Conservation (phyloP, 2,888 invertebrate species). For the Campaea margaritaria region DNA sequence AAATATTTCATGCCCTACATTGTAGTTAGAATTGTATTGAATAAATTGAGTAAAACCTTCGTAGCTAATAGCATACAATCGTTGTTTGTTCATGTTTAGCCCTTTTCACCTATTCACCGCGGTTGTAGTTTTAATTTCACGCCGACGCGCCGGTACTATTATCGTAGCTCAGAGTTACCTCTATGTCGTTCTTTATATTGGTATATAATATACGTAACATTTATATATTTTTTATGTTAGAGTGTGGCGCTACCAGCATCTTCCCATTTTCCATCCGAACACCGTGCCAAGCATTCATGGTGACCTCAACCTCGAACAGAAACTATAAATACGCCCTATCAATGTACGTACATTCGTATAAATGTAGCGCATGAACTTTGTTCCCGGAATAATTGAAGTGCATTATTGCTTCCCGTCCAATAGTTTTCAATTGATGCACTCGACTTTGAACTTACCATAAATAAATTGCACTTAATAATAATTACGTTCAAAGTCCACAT, state of each 20-base stretch:
- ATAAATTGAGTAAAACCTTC: too few species aligned
- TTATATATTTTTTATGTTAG: neutral
- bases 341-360: slow-evolving; percentile 57
- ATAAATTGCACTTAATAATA: neutral
- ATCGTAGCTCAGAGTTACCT: too few species aligned
- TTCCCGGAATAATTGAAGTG: slow-evolving; percentile 60
- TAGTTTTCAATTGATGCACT: slow-evolving; percentile 53
- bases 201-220: too few species aligned
- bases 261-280: slow-evolving; percentile 26
- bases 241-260: neutral
- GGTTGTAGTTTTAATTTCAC: too few species aligned
- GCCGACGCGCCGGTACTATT: too few species aligned
- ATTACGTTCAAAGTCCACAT: neutral
- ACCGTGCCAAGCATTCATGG: slow-evolving; percentile 53
- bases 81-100: too few species aligned
- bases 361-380: slow-evolving; percentile 69
- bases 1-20: too few species aligned
- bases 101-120: too few species aligned
- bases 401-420: slow-evolving; percentile 51
- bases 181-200: too few species aligned
- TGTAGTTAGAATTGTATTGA: too few species aligned
- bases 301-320: slow-evolving; percentile 70
- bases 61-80: too few species aligned
- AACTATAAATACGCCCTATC: slow-evolving; percentile 73
- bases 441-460: slow-evolving; percentile 24